These are phyloP conservation scores for Spatulosminthurus flaviceps DNA, from an alignment of 2,888 invertebrate genomes.

Conservation along the genomic window DNA sequence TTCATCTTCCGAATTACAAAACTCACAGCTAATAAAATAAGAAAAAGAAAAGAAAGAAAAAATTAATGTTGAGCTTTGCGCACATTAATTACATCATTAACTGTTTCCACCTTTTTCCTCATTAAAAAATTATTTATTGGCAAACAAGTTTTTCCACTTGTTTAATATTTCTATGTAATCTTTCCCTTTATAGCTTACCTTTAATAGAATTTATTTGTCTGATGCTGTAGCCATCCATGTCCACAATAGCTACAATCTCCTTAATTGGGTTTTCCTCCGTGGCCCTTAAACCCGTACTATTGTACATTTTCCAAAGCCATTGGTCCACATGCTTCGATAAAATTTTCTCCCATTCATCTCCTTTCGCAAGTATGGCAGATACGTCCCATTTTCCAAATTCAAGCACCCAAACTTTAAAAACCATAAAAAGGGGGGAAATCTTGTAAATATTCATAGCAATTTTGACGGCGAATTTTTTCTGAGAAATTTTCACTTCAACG, in stretches of 20 bases:
- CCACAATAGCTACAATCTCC: neutral
- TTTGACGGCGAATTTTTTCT: too few species aligned
- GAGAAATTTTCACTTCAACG: too few species aligned
- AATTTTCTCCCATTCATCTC: neutral
- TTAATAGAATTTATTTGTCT: neutral
- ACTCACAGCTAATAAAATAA: neutral
- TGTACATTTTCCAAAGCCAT: slow-evolving; percentile 5
- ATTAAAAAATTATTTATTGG: too few species aligned
- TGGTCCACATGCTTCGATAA: neutral
- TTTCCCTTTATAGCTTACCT: neutral
- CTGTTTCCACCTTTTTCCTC: too few species aligned
- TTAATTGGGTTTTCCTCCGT: neutral
- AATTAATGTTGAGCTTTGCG: too few species aligned
- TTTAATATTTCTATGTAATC: too few species aligned
- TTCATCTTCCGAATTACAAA: neutral
- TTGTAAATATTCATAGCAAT: too few species aligned
- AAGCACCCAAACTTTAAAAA: neutral
- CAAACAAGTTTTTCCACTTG: too few species aligned
- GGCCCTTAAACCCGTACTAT: neutral
- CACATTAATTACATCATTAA: too few species aligned
- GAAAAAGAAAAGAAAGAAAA: too few species aligned
- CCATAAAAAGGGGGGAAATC: neutral
- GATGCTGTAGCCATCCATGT: slow-evolving; percentile 4
- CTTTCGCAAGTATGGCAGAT: neutral
- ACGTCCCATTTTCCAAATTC: slow-evolving; percentile 26